These are phyloP conservation scores for Rhyacophila brunnea DNA, from an alignment of 1,140 invertebrate species.

Conservation along the genomic window DNA sequence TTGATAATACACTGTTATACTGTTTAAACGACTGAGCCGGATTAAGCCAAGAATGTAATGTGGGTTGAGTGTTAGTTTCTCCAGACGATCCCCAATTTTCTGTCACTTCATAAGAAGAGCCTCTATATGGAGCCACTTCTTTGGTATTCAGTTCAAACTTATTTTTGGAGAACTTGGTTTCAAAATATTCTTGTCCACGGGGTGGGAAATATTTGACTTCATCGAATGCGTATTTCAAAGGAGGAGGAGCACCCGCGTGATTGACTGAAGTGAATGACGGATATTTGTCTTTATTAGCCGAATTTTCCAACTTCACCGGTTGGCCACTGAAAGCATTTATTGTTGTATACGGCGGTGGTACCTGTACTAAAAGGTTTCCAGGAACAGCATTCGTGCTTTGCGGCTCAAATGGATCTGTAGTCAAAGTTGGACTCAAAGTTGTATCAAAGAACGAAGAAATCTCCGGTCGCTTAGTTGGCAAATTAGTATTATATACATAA, in stretches of 20 bases:
- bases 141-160: slow-evolving; percentile 11
- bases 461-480: slow-evolving; percentile 37
- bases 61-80: slow-evolving; percentile 32
- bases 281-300: slow-evolving; percentile 15
- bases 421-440: slow-evolving; percentile 13
- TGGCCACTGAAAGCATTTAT: slow-evolving; percentile 14
- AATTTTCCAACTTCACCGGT: slow-evolving; percentile 4
- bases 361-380: slow-evolving; percentile 28
- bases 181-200: slow-evolving; percentile 27
- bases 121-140: slow-evolving; percentile 29
- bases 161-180: slow-evolving; percentile 20
- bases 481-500: slow-evolving; percentile 43
- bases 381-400: slow-evolving; percentile 31
- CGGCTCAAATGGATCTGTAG: slow-evolving; percentile 26
- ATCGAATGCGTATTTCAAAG: slow-evolving; percentile 19
- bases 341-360: slow-evolving; percentile 29
- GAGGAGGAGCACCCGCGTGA: slow-evolving; percentile 2
- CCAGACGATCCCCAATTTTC: slow-evolving; percentile 41
- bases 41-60: slow-evolving; percentile 32
- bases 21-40: slow-evolving; percentile 30
- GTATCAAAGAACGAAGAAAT: slow-evolving; percentile 31
- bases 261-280: slow-evolving; percentile 14
- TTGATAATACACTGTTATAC: slow-evolving; percentile 8
- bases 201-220: slow-evolving; percentile 27
- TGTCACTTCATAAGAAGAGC: slow-evolving; percentile 50